Base-by-base conservation (phyloP, 2,888 invertebrate genomes). In the Lissonota sp. region DNA sequence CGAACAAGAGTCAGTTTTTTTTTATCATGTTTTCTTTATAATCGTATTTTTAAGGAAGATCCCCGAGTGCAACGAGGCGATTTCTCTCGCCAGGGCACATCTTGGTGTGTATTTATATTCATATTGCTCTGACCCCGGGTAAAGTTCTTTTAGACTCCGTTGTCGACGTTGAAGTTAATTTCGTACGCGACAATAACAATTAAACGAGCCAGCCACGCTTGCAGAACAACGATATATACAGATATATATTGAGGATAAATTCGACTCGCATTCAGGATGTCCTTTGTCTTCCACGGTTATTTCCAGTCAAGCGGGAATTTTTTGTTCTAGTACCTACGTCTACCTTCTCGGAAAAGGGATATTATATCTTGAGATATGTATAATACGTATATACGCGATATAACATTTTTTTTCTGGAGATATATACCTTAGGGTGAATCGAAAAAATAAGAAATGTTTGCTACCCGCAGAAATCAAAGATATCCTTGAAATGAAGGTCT, bases 61-160 rank as follows among this genome's bases (percentile, higher is more conserved):
- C 75, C 75, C 86, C 86, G 85, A 87, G 90, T 89, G 90, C 89
- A 90, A 89, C 90, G 87, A 90, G 87, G 87, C 89, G 88, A 84
- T 8, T 8, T 46, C 16, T 26, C 63, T 40, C 4, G 57, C 7
- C 42, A n/a, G 37, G 51, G 69, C 40, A 37, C 8, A 10, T 5
- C 26, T 58, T 49, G 58, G n/a, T 12, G 49, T 57, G 8, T 57
- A 44, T 39, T 26, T 26, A 26, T 26, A 26, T 26, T 26, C 26
- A 26, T 26, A 26, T 26, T 26, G 26, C 3, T 40, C 62, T 46
- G 69, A 69, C 77, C 67, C 69, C 53, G 14, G 16, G 44, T 26
- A 26, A 14, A 44, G 16, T 67, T 63, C 69, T 70, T 57, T 73
- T 73, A 8, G n/a, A n/a, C n/a, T n/a, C 73, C 53, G 53, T 40